Conservation (phyloP, 2,113 vertebrate genomes). For the Hydrolagus affinis region DNA sequence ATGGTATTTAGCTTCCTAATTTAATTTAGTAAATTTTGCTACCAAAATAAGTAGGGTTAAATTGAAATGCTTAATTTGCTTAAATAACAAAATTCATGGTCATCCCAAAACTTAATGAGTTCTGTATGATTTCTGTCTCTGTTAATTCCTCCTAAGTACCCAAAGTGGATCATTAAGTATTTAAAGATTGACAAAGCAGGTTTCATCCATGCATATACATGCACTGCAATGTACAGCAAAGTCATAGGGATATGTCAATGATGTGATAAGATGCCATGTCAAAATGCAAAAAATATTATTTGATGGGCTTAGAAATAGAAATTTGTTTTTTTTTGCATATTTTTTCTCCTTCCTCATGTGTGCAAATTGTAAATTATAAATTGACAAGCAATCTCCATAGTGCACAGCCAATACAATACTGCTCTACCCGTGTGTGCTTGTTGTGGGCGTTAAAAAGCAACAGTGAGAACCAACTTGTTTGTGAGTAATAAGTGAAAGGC, state of each 20-base stretch:
- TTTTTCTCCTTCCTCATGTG: background rate
- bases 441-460: background rate
- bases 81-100: background rate
- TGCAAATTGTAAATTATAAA: background rate
- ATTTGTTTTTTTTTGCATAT: background rate
- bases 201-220: too few species aligned
- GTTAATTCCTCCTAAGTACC: too few species aligned
- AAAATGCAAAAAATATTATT: too few species aligned
- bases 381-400: background rate
- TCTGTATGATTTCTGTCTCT: background rate
- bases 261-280: too few species aligned
- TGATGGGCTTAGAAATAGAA: too few species aligned
- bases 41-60: background rate
- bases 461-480: background rate
- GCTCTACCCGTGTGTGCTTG: background rate
- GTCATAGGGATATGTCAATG: too few species aligned
- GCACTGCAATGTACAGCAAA: too few species aligned
- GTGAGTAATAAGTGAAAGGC: background rate
- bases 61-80: background rate
- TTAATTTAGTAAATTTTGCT: background rate
- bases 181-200: too few species aligned
- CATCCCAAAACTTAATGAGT: background rate
- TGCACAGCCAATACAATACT: background rate
- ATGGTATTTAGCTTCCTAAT: background rate
- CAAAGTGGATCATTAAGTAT: too few species aligned